Evolutionary conservation across 2,888 invertebrate species (phyloP).

Genomic region (Microplitis manilae): DNA sequence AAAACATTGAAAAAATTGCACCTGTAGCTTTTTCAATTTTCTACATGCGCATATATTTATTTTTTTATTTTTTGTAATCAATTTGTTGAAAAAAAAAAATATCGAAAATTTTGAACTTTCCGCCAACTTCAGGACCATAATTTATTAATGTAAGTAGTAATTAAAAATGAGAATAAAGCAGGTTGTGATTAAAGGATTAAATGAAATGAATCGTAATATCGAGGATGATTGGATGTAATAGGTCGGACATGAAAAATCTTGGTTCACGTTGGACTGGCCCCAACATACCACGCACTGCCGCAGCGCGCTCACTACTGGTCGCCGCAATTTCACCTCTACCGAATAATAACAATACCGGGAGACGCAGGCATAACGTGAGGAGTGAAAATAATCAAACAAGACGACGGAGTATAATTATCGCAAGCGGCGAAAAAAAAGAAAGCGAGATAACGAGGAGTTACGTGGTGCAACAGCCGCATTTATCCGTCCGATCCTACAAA

Average conservation of each 20-base stretch:
- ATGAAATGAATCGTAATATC: background rate
- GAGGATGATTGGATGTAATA: slow-evolving; percentile 52
- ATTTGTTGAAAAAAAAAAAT: no score
- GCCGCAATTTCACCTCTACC: slow-evolving; percentile 60
- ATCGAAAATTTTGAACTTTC: no score
- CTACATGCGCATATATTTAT: no score
- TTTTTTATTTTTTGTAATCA: no score
- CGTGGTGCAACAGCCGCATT: slow-evolving; percentile 56
- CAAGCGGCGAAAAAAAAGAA: slow-evolving; percentile 42
- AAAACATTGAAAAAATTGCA: no score
- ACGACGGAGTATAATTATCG: slow-evolving; percentile 39
- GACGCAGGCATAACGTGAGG: slow-evolving; percentile 51
- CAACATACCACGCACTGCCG: slow-evolving; percentile 80
- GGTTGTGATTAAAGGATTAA: background rate
- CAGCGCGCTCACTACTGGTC: slow-evolving; percentile 73
- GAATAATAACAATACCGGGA: slow-evolving; percentile 54
- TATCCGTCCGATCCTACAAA: slow-evolving; percentile 66
- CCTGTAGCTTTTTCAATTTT: no score
- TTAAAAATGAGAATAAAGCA: background rate
- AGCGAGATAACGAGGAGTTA: slow-evolving; percentile 52
- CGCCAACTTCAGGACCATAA: no score
- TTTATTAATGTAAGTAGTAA: background rate
- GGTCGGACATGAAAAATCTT: slow-evolving; percentile 83
- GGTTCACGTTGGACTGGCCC: slow-evolving; percentile 81
- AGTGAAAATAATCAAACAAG: slow-evolving; percentile 35